Evolutionary conservation across 2,797 vertebrate species (phyloP).

Genomic region (Acrossocheilus wenchowensis): DNA sequence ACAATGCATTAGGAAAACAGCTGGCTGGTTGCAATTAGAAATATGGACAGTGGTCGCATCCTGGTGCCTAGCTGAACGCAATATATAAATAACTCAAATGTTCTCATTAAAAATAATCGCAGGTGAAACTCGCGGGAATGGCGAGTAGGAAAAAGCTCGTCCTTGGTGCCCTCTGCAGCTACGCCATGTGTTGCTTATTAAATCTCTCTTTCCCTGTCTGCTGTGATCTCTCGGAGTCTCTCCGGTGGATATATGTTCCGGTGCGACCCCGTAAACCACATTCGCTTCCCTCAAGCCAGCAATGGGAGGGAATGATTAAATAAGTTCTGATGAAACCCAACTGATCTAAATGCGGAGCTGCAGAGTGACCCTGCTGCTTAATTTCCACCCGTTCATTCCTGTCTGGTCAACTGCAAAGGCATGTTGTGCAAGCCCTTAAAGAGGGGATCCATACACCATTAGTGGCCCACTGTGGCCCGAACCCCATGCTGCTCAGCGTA

Average conservation of each 20-base stretch:
- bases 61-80: constrained; percentile 52
- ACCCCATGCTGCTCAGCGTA: constrained; percentile 77
- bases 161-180: constrained; percentile 11
- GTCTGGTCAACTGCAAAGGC: constrained; percentile 78
- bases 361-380: constrained; percentile 63
- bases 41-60: constrained; percentile 60
- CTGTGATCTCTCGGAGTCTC: constrained; percentile 69
- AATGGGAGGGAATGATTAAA: constrained; percentile 69
- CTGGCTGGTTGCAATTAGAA: constrained; percentile 60
- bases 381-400: constrained; percentile 70
- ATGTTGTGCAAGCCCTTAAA: constrained; percentile 69
- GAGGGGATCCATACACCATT: constrained; percentile 60
- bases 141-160: neutral
- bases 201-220: constrained; percentile 70
- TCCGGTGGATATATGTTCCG: constrained; percentile 66
- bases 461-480: constrained; percentile 67
- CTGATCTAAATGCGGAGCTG: constrained; percentile 71
- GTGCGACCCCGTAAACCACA: constrained; percentile 72
- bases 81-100: constrained; percentile 53
- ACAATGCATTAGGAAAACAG: constrained; percentile 60
- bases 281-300: constrained; percentile 61
- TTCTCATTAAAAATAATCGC: neutral
- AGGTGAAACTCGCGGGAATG: constrained; percentile 44
- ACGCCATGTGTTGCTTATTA: constrained; percentile 74
- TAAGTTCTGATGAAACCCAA: constrained; percentile 68